Base-by-base conservation (phyloP, 2,888 invertebrate genomes). In the Andricus quercusramuli region DNA sequence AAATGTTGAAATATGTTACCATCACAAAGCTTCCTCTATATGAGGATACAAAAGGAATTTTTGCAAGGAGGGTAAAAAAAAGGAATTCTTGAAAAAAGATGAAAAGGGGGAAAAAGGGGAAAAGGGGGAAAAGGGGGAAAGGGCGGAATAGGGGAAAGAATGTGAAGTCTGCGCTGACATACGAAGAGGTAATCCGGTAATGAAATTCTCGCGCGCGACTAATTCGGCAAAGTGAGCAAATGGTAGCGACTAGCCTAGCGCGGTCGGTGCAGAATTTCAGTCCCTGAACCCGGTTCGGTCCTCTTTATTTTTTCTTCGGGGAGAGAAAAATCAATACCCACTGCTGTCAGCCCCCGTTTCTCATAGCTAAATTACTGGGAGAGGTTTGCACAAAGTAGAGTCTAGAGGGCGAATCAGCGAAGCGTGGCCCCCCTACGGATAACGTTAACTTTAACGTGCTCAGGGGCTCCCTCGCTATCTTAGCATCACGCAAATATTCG, bases 151-250 rank as follows among this genome's bases (percentile, higher is more conserved):
- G 32, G 32, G 32, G 37, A 8, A 17, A 37, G 8, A 37, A 37
- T 37, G 6, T 37, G 6, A 37, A 37, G 8, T 37, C 8, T 37
- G 0, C 1, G 20, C 51, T 51, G 20, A 51, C 17, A 51, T 51
- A 4, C 9, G 51, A 56, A 56, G 51, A 56, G 51, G 51, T n/a
- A 86, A 86, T 86, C 84, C 82, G 76, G 82, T 85, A 86, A 86
- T 82, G 85, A 82, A 85, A 85, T 86, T 84, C 83, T 84, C 84
- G 85, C 82, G 84, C 80, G 11, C 86, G 82, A 82, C 83, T 86
- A 86, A 86, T 86, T 86, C 82, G 78, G 47, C 81, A 80, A 86
- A 86, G 86, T 84, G 85, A 85, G 84, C 86, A 85, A 84, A 86
- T 82, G 85, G 82, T 79, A 82, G 82, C 37, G 37, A 9, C 37